Percentiles rank a stretch among this genome's conserved stretches.
Evolutionary conservation across 2,888 invertebrate species (phyloP).

Genomic region (Panorpa germanica): DNA sequence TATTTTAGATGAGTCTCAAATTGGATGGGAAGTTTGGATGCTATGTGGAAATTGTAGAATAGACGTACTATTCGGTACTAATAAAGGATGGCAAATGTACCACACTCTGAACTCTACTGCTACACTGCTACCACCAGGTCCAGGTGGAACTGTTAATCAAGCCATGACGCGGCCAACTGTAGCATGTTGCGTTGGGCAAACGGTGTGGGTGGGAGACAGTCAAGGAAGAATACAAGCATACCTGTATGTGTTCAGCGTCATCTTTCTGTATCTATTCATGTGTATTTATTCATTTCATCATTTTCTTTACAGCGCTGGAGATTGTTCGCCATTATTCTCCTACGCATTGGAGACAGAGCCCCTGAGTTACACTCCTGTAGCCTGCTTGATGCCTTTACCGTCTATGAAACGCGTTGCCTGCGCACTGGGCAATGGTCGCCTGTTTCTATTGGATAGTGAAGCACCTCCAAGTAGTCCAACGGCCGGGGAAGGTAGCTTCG

Average conservation of each 20-base stretch:
- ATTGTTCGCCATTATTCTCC: conserved; percentile 36
- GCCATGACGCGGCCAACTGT: conserved; percentile 38
- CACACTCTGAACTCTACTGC: conserved; percentile 21
- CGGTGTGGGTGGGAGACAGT: conserved; percentile 82
- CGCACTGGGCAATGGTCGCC: conserved; percentile 56
- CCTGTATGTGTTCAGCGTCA: conserved; percentile 26
- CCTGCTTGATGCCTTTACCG: conserved; percentile 46
- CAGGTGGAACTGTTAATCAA: conserved; percentile 3
- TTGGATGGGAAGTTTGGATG: conserved; percentile 56
- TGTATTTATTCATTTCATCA: conserved; percentile 6
- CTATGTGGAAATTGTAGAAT: conserved; percentile 45
- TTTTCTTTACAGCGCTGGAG: conserved; percentile 24
- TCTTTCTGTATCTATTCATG: conserved; percentile 4
- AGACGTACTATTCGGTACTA: conserved; percentile 35
- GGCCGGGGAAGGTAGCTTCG: conserved; percentile 54
- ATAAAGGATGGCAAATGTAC: conserved; percentile 41
- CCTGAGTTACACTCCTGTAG: conserved; percentile 39
- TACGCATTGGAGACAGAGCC: conserved; percentile 49
- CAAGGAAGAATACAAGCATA: conserved; percentile 72
- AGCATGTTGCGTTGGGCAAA: conserved; percentile 53
- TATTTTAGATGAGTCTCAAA: conserved; percentile 28
- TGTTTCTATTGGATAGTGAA: conserved; percentile 50
- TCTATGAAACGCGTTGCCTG: conserved; percentile 58
- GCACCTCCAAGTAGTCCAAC: conserved; percentile 35
- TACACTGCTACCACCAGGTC: conserved; percentile 6